These are phyloP conservation scores for Falco concolor DNA, from an alignment of 2,797 vertebrate species.

Conservation along the genomic window DNA sequence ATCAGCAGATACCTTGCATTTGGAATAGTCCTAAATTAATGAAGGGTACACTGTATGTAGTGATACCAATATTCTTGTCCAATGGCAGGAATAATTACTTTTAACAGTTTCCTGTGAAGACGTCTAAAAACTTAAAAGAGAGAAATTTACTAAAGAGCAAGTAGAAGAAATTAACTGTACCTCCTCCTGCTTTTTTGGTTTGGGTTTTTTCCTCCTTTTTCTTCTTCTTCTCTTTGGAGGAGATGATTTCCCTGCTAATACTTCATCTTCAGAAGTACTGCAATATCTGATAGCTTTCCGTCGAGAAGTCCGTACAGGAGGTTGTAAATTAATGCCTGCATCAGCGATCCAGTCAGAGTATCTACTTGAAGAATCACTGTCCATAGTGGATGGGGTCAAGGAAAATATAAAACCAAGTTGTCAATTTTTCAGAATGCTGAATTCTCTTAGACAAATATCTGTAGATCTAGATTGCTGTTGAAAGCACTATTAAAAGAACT, in stretches of 20 bases:
- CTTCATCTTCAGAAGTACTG: constrained; percentile 90
- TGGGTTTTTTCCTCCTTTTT: constrained; percentile 75
- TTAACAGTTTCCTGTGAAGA: background rate
- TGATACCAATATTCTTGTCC: background rate
- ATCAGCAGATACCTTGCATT: background rate
- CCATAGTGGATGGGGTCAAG: background rate
- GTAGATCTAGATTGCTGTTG: accelerated
- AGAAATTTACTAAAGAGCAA: background rate
- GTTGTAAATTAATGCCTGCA: constrained; percentile 88
- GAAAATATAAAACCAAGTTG: background rate
- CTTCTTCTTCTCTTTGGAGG: constrained; percentile 74
- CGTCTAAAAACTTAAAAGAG: background rate
- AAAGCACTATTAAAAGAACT: background rate
- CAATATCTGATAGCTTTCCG: constrained; percentile 75
- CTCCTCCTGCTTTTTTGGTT: constrained; percentile 65
- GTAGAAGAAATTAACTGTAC: background rate
- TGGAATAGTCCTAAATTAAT: background rate
- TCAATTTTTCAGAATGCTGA: background rate
- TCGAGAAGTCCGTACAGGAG: constrained; percentile 81
- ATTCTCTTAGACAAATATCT: background rate
- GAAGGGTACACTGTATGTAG: background rate
- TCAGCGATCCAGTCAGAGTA: constrained; percentile 96
- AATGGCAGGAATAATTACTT: background rate
- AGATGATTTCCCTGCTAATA: constrained; percentile 75
- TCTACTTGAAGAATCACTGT: constrained; percentile 87